Conservation (phyloP, 2,113 vertebrate genomes). For the Columbina picui region DNA sequence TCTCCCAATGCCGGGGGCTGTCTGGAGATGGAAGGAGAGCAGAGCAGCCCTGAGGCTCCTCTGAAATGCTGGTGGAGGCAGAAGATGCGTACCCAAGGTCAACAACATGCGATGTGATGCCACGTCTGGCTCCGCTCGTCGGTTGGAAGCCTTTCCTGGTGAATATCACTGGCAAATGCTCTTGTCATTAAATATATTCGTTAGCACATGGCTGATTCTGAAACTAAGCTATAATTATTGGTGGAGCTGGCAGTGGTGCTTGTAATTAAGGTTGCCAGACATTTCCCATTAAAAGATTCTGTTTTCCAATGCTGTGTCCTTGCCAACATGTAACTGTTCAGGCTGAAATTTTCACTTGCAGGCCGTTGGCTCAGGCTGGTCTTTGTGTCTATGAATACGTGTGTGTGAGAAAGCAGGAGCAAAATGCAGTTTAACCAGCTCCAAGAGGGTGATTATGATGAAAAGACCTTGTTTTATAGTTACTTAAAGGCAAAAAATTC, state of each 20-base stretch:
- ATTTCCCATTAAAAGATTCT: constrained; percentile 38
- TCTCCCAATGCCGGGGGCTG: not conserved
- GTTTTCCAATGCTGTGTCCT: not conserved
- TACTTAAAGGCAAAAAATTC: not conserved
- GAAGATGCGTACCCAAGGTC: not conserved
- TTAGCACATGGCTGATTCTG: not conserved
- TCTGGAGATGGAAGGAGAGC: not conserved
- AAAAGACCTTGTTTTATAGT: not conserved
- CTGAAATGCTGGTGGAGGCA: not conserved
- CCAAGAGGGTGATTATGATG: not conserved
- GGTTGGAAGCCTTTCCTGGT: not conserved
- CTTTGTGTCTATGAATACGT: not conserved
- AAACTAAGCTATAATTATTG: constrained; percentile 51
- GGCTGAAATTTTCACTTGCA: constrained; percentile 31
- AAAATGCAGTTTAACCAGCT: not conserved
- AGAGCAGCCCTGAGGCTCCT: not conserved
- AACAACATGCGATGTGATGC: not conserved
- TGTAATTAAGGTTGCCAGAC: constrained; percentile 26
- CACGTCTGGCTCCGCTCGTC: not conserved
- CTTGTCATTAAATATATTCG: not conserved
- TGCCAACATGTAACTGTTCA: constrained; percentile 24
- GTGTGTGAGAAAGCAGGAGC: not conserved
- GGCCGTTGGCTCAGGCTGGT: not conserved
- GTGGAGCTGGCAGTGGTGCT: constrained; percentile 45
- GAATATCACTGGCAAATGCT: not conserved